Percentiles rank a stretch among this genome's conserved stretches.
Conservation (phyloP, 92 coral and sea anemone genomes). For the Siderastrea radians region DNA sequence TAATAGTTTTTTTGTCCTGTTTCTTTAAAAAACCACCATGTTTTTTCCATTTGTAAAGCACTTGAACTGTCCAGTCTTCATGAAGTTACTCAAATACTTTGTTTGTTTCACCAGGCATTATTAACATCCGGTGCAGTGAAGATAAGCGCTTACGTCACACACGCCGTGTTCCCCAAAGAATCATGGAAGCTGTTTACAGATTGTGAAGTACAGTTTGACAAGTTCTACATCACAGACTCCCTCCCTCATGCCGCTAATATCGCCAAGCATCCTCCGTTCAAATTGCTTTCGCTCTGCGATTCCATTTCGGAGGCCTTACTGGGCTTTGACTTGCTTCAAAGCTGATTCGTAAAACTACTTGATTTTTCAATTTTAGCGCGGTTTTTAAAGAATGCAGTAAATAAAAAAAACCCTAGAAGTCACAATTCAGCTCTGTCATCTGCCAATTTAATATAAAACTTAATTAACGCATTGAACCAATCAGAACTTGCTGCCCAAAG, state of each 20-base stretch:
- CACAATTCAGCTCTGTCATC: too few relatives aligned
- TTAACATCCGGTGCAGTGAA: slow-evolving; percentile 85
- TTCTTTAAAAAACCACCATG: too few relatives aligned
- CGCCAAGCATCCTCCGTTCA: slow-evolving; percentile 85
- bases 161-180: slow-evolving; percentile 94
- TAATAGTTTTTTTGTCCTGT: too few relatives aligned
- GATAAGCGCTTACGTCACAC: slow-evolving; percentile 96
- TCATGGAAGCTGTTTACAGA: slow-evolving; percentile 95
- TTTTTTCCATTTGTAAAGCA: background rate
- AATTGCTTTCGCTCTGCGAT: slow-evolving; percentile 90
- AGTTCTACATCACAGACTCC: slow-evolving; percentile 99
- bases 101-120: slow-evolving; percentile 74
- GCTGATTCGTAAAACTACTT: slow-evolving; percentile 30
- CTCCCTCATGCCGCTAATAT: slow-evolving; percentile 87
- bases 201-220: slow-evolving; percentile 88
- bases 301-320: slow-evolving; percentile 89
- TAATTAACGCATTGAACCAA: too few relatives aligned
- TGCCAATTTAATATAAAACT: too few relatives aligned
- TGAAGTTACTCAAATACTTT: background rate
- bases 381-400: too few relatives aligned
- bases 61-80: background rate
- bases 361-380: too few relatives aligned
- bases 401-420: too few relatives aligned
- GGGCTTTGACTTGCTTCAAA: slow-evolving; percentile 93
- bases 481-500: too few relatives aligned